A percentile compares a stretch with the other conserved stretches of the same genome.
phyloP scores from a whole-genome alignment of 1,140 invertebrate genomes.

The Oryctes rhinoceros region DNA sequence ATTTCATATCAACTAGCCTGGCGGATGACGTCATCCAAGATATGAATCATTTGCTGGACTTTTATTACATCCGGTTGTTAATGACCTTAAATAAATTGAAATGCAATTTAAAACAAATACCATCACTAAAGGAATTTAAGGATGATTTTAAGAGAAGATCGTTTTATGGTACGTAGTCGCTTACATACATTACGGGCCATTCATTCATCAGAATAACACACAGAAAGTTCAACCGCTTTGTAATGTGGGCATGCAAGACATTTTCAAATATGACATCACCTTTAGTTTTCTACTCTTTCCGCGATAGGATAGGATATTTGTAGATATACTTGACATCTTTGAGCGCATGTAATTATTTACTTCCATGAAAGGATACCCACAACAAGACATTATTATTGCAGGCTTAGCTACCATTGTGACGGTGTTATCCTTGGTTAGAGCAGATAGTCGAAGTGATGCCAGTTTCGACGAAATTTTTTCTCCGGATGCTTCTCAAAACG shows the following conservation, averaged over 20 bases:
- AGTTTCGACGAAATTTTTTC: slow-evolving; percentile 51
- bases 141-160: slow-evolving; percentile 53
- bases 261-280: too few species aligned
- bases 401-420: slow-evolving; percentile 52
- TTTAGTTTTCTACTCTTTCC: too few species aligned
- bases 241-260: too few species aligned
- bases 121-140: slow-evolving; percentile 52
- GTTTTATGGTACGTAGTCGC: slow-evolving; percentile 52
- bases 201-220: too few species aligned
- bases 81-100: slow-evolving; percentile 47
- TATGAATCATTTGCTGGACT: slow-evolving; percentile 52
- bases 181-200: neutral
- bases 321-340: too few species aligned
- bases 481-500: slow-evolving; percentile 47
- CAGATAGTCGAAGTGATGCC: slow-evolving; percentile 49
- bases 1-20: slow-evolving; percentile 64
- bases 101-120: slow-evolving; percentile 52
- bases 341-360: too few species aligned
- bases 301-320: too few species aligned
- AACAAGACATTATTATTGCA: slow-evolving; percentile 22
- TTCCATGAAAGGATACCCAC: too few species aligned
- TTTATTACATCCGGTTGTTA: slow-evolving; percentile 54
- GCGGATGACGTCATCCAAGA: slow-evolving; percentile 49
- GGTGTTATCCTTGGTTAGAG: slow-evolving; percentile 53
- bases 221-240: too few species aligned